Evolutionary conservation across 2,113 vertebrate genomes (phyloP), one percentile per base, ranked within the genome.

Genomic region (Lepus timidus): DNA sequence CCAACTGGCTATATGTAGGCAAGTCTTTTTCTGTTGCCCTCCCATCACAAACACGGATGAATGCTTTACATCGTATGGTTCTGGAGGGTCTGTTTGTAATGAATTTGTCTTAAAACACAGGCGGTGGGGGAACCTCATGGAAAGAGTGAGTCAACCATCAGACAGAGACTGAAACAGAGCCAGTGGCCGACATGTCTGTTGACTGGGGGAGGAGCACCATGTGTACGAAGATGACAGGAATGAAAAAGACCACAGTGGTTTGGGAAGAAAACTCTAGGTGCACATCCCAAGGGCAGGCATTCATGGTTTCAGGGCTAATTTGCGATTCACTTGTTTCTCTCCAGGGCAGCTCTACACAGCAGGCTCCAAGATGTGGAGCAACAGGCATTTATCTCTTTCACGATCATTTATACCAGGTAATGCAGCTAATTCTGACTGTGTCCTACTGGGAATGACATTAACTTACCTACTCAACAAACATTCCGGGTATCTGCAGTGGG

Each of bases 201-300:
- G 2, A 13, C 4, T 12, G 13, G 11, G 51, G 83, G 36, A 80
- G 55, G 44, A 6, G 8, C 0, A 3, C 67, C 19, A 0, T 10
- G 29, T 9, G 25, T 20, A 16, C 9, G 20, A 16, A 55, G 29
- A 73, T 27, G 73, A 11, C 10, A 4, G 19, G 13, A 3, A 25
- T 25, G 3, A 22, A 67, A 33, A 31, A 12, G 3, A 4, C 51
- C n/a, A 9, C 27, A 22, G 82, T 36, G 25, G 55, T 52, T 71
- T 86, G 39, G 25, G 23, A 17, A 52, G 12, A 29, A 92, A 12
- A 49, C 29, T 39, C 51, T 65, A 14, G 1, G 0, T 58, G 14
- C 4, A 68, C 36, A 51, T 33, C n/a, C 27, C 58, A n/a, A 25
- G 20, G n/a, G 7, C 49, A 33, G 61, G 33, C 2, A 4, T 36